phyloP scores from a whole-genome alignment of 35 echinoderm and acorn worm genomes.

The Patiria miniata region DNA sequence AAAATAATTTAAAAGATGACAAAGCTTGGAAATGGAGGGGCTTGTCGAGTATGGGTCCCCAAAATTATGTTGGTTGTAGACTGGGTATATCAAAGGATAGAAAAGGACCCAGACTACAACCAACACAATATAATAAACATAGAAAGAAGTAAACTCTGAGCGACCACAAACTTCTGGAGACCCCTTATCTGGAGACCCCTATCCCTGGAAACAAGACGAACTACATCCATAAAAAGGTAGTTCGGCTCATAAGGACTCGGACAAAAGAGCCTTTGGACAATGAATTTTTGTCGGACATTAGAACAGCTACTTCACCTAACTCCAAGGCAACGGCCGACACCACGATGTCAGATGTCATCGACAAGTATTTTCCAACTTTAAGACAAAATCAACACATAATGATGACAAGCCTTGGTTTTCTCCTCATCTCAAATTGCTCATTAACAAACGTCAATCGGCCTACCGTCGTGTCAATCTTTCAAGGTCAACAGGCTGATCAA shows the following conservation, averaged over 20 bases:
- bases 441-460: not conserved
- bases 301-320: not conserved
- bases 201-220: not conserved
- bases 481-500: not conserved
- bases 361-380: not conserved
- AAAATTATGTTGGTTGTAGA: no score
- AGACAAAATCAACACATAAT: not conserved
- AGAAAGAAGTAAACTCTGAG: no score
- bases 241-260: not conserved
- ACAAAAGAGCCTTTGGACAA: slow-evolving; percentile 14
- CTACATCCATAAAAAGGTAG: not conserved
- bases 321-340: not conserved
- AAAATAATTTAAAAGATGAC: no score
- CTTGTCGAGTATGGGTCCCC: no score
- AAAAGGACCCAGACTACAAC: no score
- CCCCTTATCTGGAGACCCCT: slow-evolving; percentile 5
- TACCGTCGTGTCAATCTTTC: not conserved
- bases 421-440: not conserved
- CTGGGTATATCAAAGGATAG: no score
- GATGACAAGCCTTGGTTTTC: not conserved
- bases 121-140: no score
- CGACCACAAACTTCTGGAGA: not conserved
- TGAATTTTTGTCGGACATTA: not conserved
- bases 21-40: no score
- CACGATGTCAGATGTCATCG: not conserved